A percentile compares a stretch with the other conserved stretches of the same genome.
Evolutionary conservation across 2,797 vertebrate species (phyloP).

Genomic region (Xenopus petersii): DNA sequence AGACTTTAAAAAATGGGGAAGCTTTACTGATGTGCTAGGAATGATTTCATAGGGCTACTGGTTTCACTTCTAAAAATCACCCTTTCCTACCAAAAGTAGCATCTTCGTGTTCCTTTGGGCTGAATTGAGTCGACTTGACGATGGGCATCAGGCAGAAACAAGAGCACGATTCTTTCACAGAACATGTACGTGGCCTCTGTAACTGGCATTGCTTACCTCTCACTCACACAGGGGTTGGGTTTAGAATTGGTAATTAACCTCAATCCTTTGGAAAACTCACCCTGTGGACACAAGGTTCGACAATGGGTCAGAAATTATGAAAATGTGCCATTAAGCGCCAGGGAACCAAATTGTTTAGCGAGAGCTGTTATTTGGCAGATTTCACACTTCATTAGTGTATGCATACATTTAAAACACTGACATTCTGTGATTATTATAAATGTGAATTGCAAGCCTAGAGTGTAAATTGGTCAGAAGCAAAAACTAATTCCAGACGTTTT

Average conservation of each 20-base stretch:
- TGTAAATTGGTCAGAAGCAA: neutral
- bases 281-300: conserved; percentile 61
- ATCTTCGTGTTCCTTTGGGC: too few species aligned
- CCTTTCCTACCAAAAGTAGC: too few species aligned
- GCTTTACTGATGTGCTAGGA: too few species aligned
- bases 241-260: conserved; percentile 85
- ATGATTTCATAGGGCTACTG: too few species aligned
- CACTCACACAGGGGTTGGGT: conserved; percentile 57
- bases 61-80: too few species aligned
- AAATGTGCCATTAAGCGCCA: conserved; percentile 66
- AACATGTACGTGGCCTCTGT: too few species aligned
- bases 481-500: neutral
- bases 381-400: conserved; percentile 90
- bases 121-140: too few species aligned
- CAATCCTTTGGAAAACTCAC: conserved; percentile 67
- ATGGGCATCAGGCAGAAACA: too few species aligned
- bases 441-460: neutral
- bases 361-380: conserved; percentile 80
- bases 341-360: conserved; percentile 74
- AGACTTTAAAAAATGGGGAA: too few species aligned
- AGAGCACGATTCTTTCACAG: too few species aligned
- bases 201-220: too few species aligned
- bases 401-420: conserved; percentile 69
- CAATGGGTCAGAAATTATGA: conserved; percentile 65
- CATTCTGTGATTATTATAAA: neutral